Evolutionary conservation across 2,113 vertebrate genomes (phyloP).

Genomic region (Atractosteus spatula): DNA sequence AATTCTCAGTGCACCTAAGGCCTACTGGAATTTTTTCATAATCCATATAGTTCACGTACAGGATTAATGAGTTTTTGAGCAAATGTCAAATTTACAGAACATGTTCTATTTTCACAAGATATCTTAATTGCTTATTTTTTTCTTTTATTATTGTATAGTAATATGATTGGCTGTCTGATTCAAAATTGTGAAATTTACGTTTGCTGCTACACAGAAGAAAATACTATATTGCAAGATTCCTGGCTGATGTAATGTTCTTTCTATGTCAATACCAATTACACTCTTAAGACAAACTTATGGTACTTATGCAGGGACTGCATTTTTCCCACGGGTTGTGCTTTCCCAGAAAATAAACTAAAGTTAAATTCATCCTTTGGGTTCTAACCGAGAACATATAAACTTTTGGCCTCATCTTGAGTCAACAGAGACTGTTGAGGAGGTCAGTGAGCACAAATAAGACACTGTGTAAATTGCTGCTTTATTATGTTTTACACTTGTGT

Average conservation of each 20-base stretch:
- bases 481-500: not conserved
- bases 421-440: not conserved
- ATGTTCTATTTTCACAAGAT: too few relatives aligned
- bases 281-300: not conserved
- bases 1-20: constrained; percentile 4
- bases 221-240: too few relatives aligned
- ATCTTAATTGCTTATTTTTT: too few relatives aligned
- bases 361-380: not conserved
- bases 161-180: too few relatives aligned
- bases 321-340: not conserved
- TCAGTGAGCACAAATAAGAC: not conserved
- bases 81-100: too few relatives aligned
- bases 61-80: too few relatives aligned
- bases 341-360: not conserved
- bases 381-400: not conserved
- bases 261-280: not conserved
- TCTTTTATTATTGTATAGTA: too few relatives aligned
- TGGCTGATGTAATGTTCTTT: too few relatives aligned
- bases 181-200: too few relatives aligned
- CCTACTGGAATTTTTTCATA: not conserved
- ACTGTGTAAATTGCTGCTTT: not conserved
- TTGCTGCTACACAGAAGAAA: too few relatives aligned
- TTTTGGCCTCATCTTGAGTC: not conserved
- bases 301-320: not conserved
- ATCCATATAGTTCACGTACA: not conserved